phyloP scores from a whole-genome alignment of 1,140 invertebrate species.

The Elymnias hypermnestra region DNA sequence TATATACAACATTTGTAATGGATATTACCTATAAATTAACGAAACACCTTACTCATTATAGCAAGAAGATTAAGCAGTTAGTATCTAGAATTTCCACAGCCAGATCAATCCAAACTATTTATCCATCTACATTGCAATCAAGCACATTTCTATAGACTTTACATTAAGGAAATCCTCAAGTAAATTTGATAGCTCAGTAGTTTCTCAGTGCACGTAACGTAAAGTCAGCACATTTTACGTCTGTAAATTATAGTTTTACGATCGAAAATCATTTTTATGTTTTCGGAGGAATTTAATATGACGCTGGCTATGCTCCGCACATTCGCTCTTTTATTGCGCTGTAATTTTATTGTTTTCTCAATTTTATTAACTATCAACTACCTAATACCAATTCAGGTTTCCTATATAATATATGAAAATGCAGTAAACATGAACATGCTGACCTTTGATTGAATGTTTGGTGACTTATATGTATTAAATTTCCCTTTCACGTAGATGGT shows the following conservation, averaged over 20 bases:
- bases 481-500: too few relatives aligned
- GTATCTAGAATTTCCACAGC: too few relatives aligned
- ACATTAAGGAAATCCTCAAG: constrained; percentile 22
- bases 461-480: too few relatives aligned
- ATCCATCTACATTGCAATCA: constrained; percentile 21
- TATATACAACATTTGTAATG: too few relatives aligned
- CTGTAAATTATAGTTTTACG: constrained; percentile 75
- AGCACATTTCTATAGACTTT: constrained; percentile 24
- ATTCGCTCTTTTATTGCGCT: constrained; percentile 71
- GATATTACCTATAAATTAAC: too few relatives aligned
- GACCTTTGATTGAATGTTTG: too few relatives aligned
- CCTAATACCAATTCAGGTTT: constrained; percentile 36
- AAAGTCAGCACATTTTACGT: constrained; percentile 71
- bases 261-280: constrained; percentile 76
- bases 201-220: constrained; percentile 36
- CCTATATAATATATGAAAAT: too few relatives aligned
- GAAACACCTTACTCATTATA: too few relatives aligned
- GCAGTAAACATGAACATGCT: too few relatives aligned
- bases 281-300: constrained; percentile 74
- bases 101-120: too few relatives aligned
- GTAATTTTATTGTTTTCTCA: constrained; percentile 76
- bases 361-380: constrained; percentile 74
- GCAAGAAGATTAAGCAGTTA: too few relatives aligned
- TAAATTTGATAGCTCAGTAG: constrained; percentile 13
- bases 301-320: constrained; percentile 65